Conservation (phyloP, 2,797 vertebrate genomes). For the Smutsia gigantea region DNA sequence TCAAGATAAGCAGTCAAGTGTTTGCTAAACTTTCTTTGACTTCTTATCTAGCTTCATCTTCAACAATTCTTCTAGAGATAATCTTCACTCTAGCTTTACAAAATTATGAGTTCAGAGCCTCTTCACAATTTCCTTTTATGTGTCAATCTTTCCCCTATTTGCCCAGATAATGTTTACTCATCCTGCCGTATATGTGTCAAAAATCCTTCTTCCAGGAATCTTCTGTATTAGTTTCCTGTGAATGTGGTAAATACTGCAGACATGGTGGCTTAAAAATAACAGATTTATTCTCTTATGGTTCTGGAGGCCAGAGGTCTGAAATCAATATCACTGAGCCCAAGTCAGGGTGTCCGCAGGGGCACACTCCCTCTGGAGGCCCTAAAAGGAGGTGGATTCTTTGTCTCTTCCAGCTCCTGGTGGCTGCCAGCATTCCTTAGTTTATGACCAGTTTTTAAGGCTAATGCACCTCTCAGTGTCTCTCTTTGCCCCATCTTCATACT, state of each 20-base stretch:
- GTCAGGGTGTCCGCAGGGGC: not conserved
- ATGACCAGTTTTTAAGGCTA: not conserved
- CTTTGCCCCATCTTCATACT: not conserved
- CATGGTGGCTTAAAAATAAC: not conserved
- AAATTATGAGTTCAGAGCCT: not conserved
- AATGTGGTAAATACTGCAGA: not conserved
- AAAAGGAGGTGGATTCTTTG: not conserved
- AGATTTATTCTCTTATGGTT: not conserved
- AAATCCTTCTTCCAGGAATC: not conserved
- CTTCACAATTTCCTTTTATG: not conserved
- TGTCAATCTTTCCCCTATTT: not conserved
- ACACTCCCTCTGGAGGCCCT: fast-evolving
- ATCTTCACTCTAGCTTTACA: not conserved
- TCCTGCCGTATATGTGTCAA: not conserved
- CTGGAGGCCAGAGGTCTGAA: not conserved
- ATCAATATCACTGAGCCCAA: too few species aligned
- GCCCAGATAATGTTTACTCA: not conserved
- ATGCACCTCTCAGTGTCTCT: not conserved
- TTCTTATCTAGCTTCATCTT: not conserved
- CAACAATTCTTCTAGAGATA: not conserved
- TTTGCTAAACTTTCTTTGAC: not conserved
- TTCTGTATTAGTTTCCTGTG: not conserved
- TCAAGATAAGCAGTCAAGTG: not conserved
- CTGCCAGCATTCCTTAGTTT: not conserved
- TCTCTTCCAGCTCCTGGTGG: not conserved